phyloP scores from a whole-genome alignment of 2,113 vertebrate species.

The Neodon shergylaensis region DNA sequence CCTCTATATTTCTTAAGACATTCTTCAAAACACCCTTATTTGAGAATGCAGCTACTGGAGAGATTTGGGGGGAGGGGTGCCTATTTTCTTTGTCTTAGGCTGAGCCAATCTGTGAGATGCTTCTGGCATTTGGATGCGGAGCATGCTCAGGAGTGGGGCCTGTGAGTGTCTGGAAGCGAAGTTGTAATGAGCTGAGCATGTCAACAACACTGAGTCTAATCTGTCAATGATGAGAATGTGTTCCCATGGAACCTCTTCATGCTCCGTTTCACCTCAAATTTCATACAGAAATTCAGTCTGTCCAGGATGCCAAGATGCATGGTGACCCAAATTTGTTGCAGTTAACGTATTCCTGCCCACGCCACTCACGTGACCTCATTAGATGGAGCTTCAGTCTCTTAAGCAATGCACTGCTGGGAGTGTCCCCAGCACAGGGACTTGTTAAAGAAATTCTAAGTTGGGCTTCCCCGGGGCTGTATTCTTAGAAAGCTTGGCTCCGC shows the following conservation, averaged over 20 bases:
- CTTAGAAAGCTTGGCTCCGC: not conserved
- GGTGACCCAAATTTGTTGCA: slow-evolving; percentile 68
- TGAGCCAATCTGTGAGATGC: not conserved
- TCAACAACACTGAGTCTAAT: not conserved
- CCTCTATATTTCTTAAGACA: not conserved
- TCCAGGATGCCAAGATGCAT: not conserved
- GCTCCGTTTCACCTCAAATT: slow-evolving; percentile 60
- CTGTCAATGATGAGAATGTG: not conserved
- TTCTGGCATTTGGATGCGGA: not conserved
- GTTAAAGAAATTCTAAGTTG: not conserved
- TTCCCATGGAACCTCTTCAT: slow-evolving; percentile 20
- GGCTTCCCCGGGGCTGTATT: not conserved
- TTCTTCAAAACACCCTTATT: not conserved
- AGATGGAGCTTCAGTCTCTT: slow-evolving; percentile 21
- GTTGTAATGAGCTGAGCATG: not conserved
- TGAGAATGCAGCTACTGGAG: not conserved
- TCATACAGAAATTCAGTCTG: slow-evolving; percentile 32
- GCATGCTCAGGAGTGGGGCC: not conserved
- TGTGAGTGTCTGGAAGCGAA: not conserved
- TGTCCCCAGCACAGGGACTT: not conserved
- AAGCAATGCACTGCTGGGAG: not conserved
- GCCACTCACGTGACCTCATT: not conserved
- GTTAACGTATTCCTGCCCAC: not conserved
- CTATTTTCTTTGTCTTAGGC: not conserved
- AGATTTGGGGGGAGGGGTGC: no score